Conservation (phyloP, 2,797 vertebrate genomes). For the Myotis daubentonii region DNA sequence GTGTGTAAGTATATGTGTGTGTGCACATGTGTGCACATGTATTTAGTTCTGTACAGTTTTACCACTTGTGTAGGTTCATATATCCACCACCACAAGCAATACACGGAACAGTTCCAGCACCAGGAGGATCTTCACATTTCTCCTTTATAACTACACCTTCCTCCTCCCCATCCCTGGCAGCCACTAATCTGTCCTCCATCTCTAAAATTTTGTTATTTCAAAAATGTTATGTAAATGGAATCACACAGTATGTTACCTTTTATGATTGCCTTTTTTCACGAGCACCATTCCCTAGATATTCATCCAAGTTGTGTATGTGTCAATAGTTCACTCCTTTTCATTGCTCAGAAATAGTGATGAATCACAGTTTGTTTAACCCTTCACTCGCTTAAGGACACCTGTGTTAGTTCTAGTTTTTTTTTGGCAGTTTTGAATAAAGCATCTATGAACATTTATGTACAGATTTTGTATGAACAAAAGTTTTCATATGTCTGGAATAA, state of each 20-base stretch:
- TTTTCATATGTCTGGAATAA: slow-evolving; percentile 38
- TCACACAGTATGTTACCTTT: neutral
- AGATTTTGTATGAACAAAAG: neutral
- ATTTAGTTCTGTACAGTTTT: neutral
- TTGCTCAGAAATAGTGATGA: neutral
- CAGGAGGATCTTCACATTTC: neutral
- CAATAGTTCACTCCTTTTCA: neutral
- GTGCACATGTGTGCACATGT: neutral
- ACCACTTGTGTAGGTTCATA: neutral
- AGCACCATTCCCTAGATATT: neutral
- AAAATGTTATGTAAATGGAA: neutral
- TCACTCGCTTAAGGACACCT: neutral
- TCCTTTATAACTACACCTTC: neutral
- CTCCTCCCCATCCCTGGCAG: neutral
- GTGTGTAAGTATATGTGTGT: neutral
- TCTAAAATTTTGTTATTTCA: slow-evolving; percentile 19
- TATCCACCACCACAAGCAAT: neutral
- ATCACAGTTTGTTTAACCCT: neutral
- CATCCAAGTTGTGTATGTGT: neutral
- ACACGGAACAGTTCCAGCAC: neutral
- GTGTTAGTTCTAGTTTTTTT: neutral
- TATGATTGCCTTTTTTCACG: neutral
- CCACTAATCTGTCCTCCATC: neutral
- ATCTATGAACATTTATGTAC: neutral
- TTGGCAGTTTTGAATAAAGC: neutral